A percentile compares a stretch with the other conserved stretches of the same genome.
Evolutionary conservation across 2,888 invertebrate genomes (phyloP).

Genomic region (Caenorhabditis angaria): DNA sequence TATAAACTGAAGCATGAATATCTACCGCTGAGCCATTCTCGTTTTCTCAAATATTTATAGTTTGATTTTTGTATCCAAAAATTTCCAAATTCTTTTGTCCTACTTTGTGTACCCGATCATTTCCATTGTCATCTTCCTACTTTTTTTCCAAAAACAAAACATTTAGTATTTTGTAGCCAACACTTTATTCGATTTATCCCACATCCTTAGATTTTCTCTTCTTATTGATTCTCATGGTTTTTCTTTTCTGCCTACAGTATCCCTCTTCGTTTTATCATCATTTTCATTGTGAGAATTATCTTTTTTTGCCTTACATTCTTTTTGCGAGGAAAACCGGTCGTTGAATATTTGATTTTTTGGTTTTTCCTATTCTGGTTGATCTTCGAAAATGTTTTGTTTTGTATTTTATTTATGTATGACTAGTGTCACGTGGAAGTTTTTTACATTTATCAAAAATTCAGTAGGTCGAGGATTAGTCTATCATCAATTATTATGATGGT

Average conservation of each 20-base stretch:
- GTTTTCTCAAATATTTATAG: not conserved
- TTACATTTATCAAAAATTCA: too few relatives aligned
- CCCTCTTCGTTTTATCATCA: not conserved
- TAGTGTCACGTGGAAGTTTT: not conserved
- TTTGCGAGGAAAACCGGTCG: not conserved
- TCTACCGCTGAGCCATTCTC: not conserved
- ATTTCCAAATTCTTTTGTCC: not conserved
- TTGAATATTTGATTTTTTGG: not conserved
- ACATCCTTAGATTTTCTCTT: not conserved
- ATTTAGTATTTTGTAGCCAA: too few relatives aligned
- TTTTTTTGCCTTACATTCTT: conserved; percentile 7
- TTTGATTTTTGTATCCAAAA: not conserved
- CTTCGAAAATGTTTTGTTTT: not conserved
- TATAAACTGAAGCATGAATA: too few relatives aligned
- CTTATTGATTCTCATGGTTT: not conserved
- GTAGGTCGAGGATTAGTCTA: too few relatives aligned
- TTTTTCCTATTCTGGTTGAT: not conserved
- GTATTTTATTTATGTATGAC: not conserved
- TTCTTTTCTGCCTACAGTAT: conserved; percentile 1
- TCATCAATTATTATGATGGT: too few relatives aligned
- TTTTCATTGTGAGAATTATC: not conserved
- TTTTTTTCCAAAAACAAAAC: too few relatives aligned
- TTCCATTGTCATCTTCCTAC: too few relatives aligned
- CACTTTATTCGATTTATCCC: not conserved
- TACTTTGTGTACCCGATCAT: too few relatives aligned